phyloP scores from a whole-genome alignment of 1,140 invertebrate species.

The Orius laevigatus region DNA sequence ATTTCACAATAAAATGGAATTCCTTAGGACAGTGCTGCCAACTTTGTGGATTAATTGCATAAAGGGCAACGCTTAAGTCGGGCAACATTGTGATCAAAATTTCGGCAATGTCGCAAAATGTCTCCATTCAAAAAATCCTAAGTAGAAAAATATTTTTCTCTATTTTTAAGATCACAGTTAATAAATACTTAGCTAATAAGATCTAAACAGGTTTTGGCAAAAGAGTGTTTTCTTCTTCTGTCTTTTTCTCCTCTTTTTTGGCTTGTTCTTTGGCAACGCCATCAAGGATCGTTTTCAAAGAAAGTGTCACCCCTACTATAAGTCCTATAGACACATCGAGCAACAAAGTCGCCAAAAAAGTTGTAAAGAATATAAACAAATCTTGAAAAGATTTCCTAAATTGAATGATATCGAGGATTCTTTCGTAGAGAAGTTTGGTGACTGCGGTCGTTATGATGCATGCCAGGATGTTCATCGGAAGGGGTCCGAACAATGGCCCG shows the following conservation, averaged over 20 bases:
- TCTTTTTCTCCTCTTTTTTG: conserved; percentile 1
- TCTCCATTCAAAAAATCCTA: no score
- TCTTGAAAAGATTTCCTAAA: conserved; percentile 4
- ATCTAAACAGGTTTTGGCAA: no score
- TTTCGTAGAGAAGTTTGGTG: conserved; percentile 4
- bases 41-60: no score
- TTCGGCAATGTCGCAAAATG: no score
- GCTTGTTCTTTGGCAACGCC: conserved; percentile 3
- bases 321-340: conserved; percentile 10
- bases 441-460: conserved; percentile 10
- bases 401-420: neutral
- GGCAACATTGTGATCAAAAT: no score
- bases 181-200: no score
- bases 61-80: no score
- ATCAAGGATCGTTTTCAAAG: neutral
- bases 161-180: no score
- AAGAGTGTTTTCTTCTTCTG: neutral
- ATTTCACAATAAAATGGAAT: no score
- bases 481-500: conserved; percentile 11
- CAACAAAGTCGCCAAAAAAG: conserved; percentile 2
- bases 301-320: conserved; percentile 4
- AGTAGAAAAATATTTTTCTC: no score
- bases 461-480: conserved; percentile 9
- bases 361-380: conserved; percentile 5
- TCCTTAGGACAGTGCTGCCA: no score